phyloP scores from a whole-genome alignment of 2,888 invertebrate genomes.

The Drosophila infuscata region DNA sequence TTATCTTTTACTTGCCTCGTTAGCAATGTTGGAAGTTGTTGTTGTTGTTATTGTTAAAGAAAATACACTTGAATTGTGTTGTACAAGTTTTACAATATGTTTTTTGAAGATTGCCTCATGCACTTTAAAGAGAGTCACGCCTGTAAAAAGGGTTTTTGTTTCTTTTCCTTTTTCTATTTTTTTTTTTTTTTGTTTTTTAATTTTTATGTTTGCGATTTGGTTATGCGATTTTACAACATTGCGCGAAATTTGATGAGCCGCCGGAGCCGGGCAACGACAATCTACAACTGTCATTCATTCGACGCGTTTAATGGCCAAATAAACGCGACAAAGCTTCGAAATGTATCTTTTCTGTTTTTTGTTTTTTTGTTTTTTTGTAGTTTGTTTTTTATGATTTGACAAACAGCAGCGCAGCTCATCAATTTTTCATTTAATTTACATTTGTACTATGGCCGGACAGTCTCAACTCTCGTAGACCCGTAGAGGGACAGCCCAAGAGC shows the following conservation, averaged over 20 bases:
- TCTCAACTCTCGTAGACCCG: constrained; percentile 20
- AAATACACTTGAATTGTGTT: constrained; percentile 19
- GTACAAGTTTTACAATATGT: constrained; percentile 19
- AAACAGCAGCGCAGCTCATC: constrained; percentile 60
- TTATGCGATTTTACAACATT: constrained; percentile 29
- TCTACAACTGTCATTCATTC: constrained; percentile 67
- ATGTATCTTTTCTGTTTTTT: constrained; percentile 7
- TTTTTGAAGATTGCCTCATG: constrained; percentile 15
- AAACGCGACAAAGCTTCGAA: constrained; percentile 58
- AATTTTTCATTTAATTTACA: constrained; percentile 82
- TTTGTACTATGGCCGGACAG: constrained; percentile 51
- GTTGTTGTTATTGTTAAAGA: neutral
- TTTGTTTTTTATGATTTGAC: constrained; percentile 1
- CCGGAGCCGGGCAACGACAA: constrained; percentile 74
- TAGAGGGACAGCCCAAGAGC: constrained; percentile 52
- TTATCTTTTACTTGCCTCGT: constrained; percentile 47
- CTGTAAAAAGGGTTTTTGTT: constrained; percentile 24
- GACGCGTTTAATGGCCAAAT: constrained; percentile 74
- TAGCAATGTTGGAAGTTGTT: constrained; percentile 1
- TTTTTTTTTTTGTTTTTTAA: neutral
- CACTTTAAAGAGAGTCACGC: constrained; percentile 38
- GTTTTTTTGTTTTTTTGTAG: neutral
- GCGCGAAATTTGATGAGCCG: constrained; percentile 58
- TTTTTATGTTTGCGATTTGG: constrained; percentile 15
- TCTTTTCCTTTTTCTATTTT: constrained; percentile 1